Evolutionary conservation across 2,888 invertebrate genomes (phyloP).

Genomic region (Lepetodrilus schrolli): DNA sequence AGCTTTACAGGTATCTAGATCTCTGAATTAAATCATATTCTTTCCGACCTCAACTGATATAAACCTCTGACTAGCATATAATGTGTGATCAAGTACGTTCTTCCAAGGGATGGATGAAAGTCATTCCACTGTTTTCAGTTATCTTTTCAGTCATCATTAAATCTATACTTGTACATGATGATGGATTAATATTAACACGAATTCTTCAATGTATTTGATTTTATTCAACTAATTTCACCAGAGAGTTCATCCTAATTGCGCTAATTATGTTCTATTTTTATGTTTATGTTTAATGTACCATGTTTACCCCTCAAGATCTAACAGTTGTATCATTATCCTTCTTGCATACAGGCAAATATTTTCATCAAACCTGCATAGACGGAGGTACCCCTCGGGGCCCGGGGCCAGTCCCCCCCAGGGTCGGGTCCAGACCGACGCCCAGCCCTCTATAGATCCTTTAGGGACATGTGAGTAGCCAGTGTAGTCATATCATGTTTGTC

Average conservation of each 20-base stretch:
- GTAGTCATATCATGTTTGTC: too few species aligned
- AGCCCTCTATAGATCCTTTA: neutral
- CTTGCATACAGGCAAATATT: slow-evolving; percentile 43
- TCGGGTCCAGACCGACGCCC: neutral
- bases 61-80: too few species aligned
- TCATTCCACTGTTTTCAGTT: too few species aligned
- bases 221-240: too few species aligned
- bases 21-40: too few species aligned
- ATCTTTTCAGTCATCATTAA: too few species aligned
- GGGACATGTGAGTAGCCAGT: slow-evolving; percentile 7
- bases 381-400: neutral
- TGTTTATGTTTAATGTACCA: neutral
- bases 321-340: neutral
- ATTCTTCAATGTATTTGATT: neutral
- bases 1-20: slow-evolving; percentile 82
- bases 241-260: too few species aligned
- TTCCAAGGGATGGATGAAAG: too few species aligned
- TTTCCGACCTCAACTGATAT: too few species aligned
- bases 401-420: slow-evolving; percentile 4
- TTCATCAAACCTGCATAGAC: slow-evolving; percentile 40
- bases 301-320: neutral
- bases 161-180: too few species aligned
- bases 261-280: too few species aligned
- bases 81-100: too few species aligned
- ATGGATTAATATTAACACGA: neutral